phyloP scores from a whole-genome alignment of 2,888 invertebrate species.

The Clostera curtula region DNA sequence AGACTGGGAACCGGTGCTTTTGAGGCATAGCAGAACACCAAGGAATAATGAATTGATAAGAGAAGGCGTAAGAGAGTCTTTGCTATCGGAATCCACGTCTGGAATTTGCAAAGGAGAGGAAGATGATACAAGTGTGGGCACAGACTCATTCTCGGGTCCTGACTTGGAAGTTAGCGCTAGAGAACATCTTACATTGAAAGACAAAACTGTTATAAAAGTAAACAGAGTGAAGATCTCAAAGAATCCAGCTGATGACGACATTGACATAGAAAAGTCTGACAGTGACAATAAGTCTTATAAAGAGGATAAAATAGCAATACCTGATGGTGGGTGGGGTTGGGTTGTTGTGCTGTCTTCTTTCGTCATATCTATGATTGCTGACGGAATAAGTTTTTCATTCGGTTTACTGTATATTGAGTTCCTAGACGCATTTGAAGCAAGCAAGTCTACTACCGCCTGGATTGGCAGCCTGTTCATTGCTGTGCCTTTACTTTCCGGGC shows the following conservation, averaged over 20 bases:
- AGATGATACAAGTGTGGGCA: slow-evolving; percentile 45
- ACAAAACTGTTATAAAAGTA: slow-evolving; percentile 25
- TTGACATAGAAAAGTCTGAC: slow-evolving; percentile 22
- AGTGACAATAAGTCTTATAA: slow-evolving; percentile 17
- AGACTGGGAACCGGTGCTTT: slow-evolving; percentile 38
- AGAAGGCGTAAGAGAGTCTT: slow-evolving; percentile 48
- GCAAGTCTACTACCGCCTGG: slow-evolving; percentile 91
- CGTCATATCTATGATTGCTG: slow-evolving; percentile 90
- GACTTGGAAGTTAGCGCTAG: slow-evolving; percentile 46
- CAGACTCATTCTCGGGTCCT: slow-evolving; percentile 54
- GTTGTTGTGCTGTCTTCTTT: slow-evolving; percentile 90
- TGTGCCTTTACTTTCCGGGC: slow-evolving; percentile 89
- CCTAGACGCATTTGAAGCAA: slow-evolving; percentile 84
- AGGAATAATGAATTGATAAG: slow-evolving; percentile 28
- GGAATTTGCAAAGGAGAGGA: slow-evolving; percentile 66
- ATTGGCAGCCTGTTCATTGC: slow-evolving; percentile 93
- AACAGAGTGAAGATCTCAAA: slow-evolving; percentile 30
- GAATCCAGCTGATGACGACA: slow-evolving; percentile 27
- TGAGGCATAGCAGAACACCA: slow-evolving; percentile 50
- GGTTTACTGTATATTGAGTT: slow-evolving; percentile 92
- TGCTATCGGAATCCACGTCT: slow-evolving; percentile 65
- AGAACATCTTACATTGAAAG: slow-evolving; percentile 33
- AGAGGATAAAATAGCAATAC: slow-evolving; percentile 71
- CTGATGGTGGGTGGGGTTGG: slow-evolving; percentile 94
- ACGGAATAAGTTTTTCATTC: slow-evolving; percentile 95